phyloP scores from a whole-genome alignment of 2,888 invertebrate species.

The Malthinus seriepunctatus region DNA sequence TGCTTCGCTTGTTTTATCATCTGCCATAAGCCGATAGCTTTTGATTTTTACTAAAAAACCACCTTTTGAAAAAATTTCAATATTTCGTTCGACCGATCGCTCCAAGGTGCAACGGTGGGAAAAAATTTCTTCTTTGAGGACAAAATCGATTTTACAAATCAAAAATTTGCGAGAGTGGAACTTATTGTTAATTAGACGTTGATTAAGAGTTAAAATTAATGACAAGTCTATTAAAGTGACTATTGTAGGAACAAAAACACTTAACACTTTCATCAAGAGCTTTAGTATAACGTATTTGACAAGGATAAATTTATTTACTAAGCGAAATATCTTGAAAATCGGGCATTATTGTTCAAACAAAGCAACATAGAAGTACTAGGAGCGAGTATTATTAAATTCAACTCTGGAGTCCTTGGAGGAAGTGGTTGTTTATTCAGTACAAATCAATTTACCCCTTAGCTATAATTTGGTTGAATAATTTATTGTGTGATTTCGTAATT shows the following conservation, averaged over 20 bases:
- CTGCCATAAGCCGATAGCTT: conserved; percentile 27
- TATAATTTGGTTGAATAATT: conserved; percentile 27
- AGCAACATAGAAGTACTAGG: conserved; percentile 21
- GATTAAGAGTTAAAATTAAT: conserved; percentile 1
- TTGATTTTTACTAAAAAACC: conserved; percentile 21
- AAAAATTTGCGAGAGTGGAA: too few relatives aligned
- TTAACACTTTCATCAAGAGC: conserved; percentile 15
- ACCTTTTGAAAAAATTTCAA: not conserved
- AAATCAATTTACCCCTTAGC: conserved; percentile 25
- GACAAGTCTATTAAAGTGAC: conserved; percentile 15
- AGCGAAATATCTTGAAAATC: conserved; percentile 28
- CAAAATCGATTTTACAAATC: too few relatives aligned
- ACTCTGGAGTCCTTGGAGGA: conserved; percentile 19
- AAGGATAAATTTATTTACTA: conserved; percentile 21
- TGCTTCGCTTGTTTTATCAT: conserved; percentile 28
- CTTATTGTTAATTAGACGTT: too few relatives aligned
- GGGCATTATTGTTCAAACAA: conserved; percentile 25
- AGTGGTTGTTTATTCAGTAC: conserved; percentile 26
- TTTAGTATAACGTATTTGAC: conserved; percentile 12
- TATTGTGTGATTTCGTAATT: conserved; percentile 19
- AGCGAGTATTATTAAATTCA: conserved; percentile 26
- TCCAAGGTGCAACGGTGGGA: too few relatives aligned
- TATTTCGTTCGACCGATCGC: too few relatives aligned
- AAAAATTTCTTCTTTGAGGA: too few relatives aligned
- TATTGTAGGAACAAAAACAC: conserved; percentile 20